Evolutionary conservation across 2,888 invertebrate species (phyloP), one percentile per base, ranked within the genome.

Genomic region (Polydrusus tereticollis): DNA sequence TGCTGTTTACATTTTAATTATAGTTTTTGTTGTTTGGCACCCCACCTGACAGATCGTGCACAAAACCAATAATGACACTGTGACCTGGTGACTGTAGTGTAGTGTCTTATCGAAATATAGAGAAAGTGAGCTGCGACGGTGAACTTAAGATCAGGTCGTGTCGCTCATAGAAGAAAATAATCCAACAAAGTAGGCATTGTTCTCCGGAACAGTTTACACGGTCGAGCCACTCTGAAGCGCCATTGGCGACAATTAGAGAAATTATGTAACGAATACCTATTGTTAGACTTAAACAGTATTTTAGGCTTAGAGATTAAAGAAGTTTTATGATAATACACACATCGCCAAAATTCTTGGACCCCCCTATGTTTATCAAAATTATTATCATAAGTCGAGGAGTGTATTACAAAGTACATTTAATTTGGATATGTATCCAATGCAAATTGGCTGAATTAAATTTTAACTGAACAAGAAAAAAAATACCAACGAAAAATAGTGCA

Each of bases 131-230:
- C 52, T 29, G 57, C 16, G 33, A 52, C 55, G 57, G 26, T 71
- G 71, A 71, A 71, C 71, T 41, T 36, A 52, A 58, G 59, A 71
- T 58, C 58, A 66, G 52, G 57, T 76, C 75, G 73, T 68, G 73
- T 73, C 69, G 73, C 73, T 72, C 64, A 60, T 69, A 73, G 73
- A 73, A 72, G 72, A 75, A 76, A 76, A 71, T 75, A 75, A 72
- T 75, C 72, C 62, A 75, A 77, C 75, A 76, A 76, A 77, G 75
- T 76, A 74, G 72, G 73, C 74, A 75, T 75, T 76, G 75, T 76
- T 66, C 66, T 45, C 43, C 57, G 66, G 45, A 58, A 57, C 66
- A 57, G 58, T 58, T 57, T 57, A 66, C 33, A 45, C 45, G 57
- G 58, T 66, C 66, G 57, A 57, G 57, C 58, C 66, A 45, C 57